A percentile compares a stretch with the other conserved stretches of the same genome.
Evolutionary conservation across 2,113 vertebrate species (phyloP).

Genomic region (Thamnophis sirtalis): DNA sequence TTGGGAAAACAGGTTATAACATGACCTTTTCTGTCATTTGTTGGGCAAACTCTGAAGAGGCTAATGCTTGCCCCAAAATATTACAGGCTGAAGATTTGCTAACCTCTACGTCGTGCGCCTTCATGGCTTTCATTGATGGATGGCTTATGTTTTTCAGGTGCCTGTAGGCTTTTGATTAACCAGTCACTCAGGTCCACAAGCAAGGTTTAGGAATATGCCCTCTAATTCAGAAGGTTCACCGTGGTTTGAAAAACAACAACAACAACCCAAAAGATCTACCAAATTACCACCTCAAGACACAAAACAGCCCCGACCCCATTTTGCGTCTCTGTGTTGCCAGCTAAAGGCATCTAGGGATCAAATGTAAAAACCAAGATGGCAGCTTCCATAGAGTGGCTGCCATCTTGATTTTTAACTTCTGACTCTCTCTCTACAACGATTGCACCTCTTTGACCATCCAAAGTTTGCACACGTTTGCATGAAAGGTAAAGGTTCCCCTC

Average conservation of each 20-base stretch:
- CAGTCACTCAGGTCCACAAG: background rate
- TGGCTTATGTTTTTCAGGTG: background rate
- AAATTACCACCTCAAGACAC: background rate
- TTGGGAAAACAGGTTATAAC: background rate
- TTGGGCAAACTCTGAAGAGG: background rate
- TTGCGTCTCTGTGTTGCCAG: background rate
- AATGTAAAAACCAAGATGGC: background rate
- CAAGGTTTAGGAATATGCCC: background rate
- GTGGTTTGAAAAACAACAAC: background rate
- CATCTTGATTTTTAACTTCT: background rate
- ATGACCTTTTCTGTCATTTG: background rate
- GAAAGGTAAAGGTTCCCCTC: too few relatives aligned
- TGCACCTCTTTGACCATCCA: background rate
- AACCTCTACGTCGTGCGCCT: background rate
- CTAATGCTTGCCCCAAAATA: background rate
- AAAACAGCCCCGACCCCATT: background rate
- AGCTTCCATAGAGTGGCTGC: background rate
- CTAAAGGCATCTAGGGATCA: background rate
- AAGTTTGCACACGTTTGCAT: background rate
- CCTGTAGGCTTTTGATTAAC: background rate
- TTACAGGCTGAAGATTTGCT: background rate
- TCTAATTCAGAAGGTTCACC: background rate
- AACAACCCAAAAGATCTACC: background rate
- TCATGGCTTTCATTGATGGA: background rate
- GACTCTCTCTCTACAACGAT: background rate